A percentile compares a stretch with the other conserved stretches of the same genome.
Evolutionary conservation across 2,888 invertebrate genomes (phyloP).

Genomic region (Cepaea hortensis): DNA sequence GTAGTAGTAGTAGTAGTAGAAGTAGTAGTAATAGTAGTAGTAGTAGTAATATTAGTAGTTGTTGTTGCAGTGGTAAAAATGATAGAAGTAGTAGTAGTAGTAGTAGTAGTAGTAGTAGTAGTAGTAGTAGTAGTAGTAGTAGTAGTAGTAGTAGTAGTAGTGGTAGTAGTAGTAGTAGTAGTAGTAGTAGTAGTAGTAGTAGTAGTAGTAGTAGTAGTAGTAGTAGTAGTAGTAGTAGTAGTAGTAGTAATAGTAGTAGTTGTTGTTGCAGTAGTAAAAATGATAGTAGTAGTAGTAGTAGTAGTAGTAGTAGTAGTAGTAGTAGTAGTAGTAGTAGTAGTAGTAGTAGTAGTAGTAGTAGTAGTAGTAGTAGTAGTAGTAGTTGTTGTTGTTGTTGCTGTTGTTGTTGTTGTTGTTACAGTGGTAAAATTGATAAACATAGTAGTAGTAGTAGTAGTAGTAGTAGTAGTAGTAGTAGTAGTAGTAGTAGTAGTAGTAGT

Average conservation of each 20-base stretch:
- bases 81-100: not conserved
- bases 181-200: not conserved
- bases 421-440: not conserved
- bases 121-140: constrained; percentile 2
- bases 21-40: too few relatives aligned
- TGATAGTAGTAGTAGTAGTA: not conserved
- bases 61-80: too few relatives aligned
- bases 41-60: too few relatives aligned
- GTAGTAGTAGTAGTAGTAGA: too few relatives aligned
- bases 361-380: not conserved
- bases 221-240: too few relatives aligned
- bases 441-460: too few relatives aligned
- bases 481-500: too few relatives aligned
- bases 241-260: too few relatives aligned
- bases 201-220: too few relatives aligned
- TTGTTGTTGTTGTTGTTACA: not conserved
- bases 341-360: not conserved
- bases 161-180: not conserved
- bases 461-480: too few relatives aligned
- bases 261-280: not conserved
- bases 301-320: not conserved
- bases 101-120: not conserved
- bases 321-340: constrained; percentile 2
- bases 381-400: not conserved
- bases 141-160: not conserved